Base-by-base conservation (phyloP, 2,113 vertebrate genomes). In the Ranitomeya imitator region DNA sequence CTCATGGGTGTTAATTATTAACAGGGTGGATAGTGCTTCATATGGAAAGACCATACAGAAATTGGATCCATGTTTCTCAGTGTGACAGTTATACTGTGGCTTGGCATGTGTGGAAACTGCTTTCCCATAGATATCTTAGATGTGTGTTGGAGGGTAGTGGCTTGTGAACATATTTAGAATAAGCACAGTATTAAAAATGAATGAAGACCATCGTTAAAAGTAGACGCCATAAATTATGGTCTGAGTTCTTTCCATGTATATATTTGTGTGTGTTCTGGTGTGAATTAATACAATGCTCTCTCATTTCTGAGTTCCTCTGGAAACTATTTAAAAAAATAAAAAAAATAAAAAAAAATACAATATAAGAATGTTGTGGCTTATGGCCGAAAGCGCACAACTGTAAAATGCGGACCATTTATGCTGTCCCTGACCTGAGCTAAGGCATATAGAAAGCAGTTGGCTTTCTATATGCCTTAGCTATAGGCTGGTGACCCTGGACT, bases 31-130 rank as follows among this genome's bases (percentile, higher is more conserved):
- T 45, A 0, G 18, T 52, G 3, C 73, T 74, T 74, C 16, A 21
- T 76, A 51, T 76, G 45, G 73, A 76, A 76, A 76, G 51, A 18
- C 73, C 45, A 76, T 52, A 9, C 37, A 76, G 79, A 59, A 81
- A 37, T 61, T 15, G 0, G 79, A 60, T 37, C 9, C 78, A 60
- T 61, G 12, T 81, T 81, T 81, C 79, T 19, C 79, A 61, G 59
- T 81, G 14, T 81, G 78, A 8, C 12, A 80, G 13, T 21, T 31
- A 57, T 80, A 60, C 26, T 31, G n/a, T 57, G 78, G 57, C 54
- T 80, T 80, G 23, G 55, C 31, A 16, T 3, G 55, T 55, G 15
- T 80, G 4, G 71, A 76, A 21, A 52, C 12, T 52, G 73, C 37
- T 76, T 76, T 76, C 15, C 37, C 19, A 76, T 76, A 52, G 16